These are phyloP conservation scores for Gymnoscelis rufifasciata DNA, from an alignment of 2,888 invertebrate genomes.

Conservation along the genomic window DNA sequence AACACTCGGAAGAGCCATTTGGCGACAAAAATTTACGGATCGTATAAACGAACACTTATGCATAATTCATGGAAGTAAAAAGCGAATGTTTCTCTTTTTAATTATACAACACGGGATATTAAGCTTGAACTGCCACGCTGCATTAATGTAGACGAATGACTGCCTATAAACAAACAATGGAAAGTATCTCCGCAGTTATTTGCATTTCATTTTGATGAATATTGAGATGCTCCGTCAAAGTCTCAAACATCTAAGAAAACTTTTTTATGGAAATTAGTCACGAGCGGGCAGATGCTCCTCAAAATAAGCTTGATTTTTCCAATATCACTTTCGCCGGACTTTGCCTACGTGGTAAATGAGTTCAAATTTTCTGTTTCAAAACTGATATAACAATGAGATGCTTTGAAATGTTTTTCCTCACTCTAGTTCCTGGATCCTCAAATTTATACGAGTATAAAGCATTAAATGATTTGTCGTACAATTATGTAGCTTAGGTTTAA, in stretches of 20 bases:
- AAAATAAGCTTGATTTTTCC: constrained; percentile 16
- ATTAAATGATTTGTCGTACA: no score
- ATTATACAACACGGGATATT: constrained; percentile 74
- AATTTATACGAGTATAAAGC: no score
- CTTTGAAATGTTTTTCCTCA: no score
- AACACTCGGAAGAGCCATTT: constrained; percentile 55
- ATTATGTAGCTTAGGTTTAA: no score
- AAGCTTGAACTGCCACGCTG: constrained; percentile 60
- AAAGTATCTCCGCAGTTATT: constrained; percentile 24
- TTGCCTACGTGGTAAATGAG: constrained; percentile 4
- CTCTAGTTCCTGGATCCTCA: no score
- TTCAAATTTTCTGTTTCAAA: not conserved
- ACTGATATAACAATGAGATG: not conserved
- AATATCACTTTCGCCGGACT: constrained; percentile 15
- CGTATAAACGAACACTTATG: constrained; percentile 72
- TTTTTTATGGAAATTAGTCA: constrained; percentile 24
- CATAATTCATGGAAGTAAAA: constrained; percentile 77
- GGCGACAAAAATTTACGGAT: constrained; percentile 69
- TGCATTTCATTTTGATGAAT: constrained; percentile 21
- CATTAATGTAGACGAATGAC: constrained; percentile 45
- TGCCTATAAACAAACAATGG: constrained; percentile 26
- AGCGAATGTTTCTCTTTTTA: constrained; percentile 75
- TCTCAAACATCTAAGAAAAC: constrained; percentile 18
- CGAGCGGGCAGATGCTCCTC: constrained; percentile 19
- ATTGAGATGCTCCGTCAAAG: constrained; percentile 17